Evolutionary conservation across 1,140 invertebrate genomes (phyloP).

Genomic region (Polypedilum vanderplanki): DNA sequence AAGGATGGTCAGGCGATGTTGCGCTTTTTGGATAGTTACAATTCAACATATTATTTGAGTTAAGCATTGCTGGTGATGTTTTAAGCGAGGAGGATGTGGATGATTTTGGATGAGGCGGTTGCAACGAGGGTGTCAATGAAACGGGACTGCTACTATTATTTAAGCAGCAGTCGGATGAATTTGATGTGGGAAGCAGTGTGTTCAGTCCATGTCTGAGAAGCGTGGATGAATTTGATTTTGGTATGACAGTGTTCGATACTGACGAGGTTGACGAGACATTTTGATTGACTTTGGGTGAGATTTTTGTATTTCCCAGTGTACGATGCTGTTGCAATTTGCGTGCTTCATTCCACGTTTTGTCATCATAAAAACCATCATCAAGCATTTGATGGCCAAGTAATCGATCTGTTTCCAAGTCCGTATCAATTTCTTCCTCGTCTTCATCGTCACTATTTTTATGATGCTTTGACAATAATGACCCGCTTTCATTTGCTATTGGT

Average conservation of each 20-base stretch:
- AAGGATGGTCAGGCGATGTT: not conserved
- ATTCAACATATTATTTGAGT: not conserved
- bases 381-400: conserved; percentile 72
- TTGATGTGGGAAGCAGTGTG: conserved; percentile 15
- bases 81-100: not conserved
- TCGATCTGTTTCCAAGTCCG: conserved; percentile 82
- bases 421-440: conserved; percentile 68
- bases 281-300: conserved; percentile 20
- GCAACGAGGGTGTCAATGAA: not conserved
- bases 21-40: not conserved
- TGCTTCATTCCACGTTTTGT: conserved; percentile 51
- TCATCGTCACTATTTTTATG: conserved; percentile 25
- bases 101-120: not conserved
- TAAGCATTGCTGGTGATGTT: not conserved
- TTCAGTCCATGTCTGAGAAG: conserved; percentile 19
- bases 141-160: not conserved
- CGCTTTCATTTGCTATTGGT: conserved; percentile 10
- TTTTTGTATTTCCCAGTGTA: not conserved
- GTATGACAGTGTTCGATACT: not conserved
- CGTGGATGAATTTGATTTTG: conserved; percentile 20
- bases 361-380: conserved; percentile 82
- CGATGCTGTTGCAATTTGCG: not conserved
- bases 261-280: not conserved
- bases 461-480: conserved; percentile 2
- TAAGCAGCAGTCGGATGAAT: not conserved